Conservation (phyloP, 2,797 vertebrate species). For the Fratercula arctica region DNA sequence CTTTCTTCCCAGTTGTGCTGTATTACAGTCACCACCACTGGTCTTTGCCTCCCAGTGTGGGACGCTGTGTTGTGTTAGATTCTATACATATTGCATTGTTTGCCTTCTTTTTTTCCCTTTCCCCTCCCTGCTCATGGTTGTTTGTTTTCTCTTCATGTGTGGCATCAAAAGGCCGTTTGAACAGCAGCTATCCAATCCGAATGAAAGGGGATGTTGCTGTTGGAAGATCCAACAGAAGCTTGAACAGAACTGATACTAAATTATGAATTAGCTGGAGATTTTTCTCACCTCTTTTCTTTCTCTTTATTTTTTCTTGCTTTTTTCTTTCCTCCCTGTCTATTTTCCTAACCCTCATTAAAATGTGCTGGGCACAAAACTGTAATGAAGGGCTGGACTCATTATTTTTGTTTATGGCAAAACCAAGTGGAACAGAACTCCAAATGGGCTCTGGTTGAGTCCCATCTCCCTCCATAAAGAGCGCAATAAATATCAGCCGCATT, state of each 20-base stretch:
- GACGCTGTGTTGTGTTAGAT: neutral
- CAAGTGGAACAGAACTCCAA: conserved; percentile 39
- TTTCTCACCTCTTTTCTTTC: neutral
- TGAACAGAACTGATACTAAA: conserved; percentile 23
- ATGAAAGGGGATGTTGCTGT: neutral
- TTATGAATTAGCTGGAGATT: conserved; percentile 10
- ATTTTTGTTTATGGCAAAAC: conserved; percentile 25
- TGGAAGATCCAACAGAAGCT: conserved; percentile 6
- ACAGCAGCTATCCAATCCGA: neutral
- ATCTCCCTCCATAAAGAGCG: conserved; percentile 6
- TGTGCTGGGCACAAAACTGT: neutral
- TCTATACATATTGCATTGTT: neutral
- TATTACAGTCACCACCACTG: neutral
- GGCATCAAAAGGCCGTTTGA: conserved; percentile 35
- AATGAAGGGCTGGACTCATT: neutral
- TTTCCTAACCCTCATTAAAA: conserved; percentile 43
- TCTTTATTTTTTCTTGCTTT: neutral
- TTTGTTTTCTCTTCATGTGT: conserved; percentile 19
- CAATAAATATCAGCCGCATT: conserved; percentile 56
- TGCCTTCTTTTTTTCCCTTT: neutral
- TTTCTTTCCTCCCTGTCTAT: neutral
- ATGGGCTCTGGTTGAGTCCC: conserved; percentile 35
- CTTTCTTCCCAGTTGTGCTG: neutral
- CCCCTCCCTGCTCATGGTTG: neutral
- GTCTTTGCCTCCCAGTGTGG: neutral